A percentile compares a stretch with the other conserved stretches of the same genome.
These are phyloP conservation scores for Chascanopsetta lugubris DNA, from an alignment of 2,113 vertebrate genomes.

Conservation along the genomic window DNA sequence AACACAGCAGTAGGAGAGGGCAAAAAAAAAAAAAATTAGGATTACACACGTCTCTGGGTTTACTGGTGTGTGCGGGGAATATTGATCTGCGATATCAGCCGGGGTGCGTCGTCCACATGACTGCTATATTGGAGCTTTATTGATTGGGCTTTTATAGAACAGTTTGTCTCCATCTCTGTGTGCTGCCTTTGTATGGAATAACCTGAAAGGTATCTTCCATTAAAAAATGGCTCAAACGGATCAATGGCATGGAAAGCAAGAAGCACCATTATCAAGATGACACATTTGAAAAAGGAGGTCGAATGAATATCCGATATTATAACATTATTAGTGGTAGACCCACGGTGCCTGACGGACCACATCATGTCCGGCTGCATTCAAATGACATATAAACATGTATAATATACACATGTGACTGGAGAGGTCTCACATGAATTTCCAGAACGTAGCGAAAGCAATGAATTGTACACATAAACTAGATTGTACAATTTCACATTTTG, in stretches of 20 bases:
- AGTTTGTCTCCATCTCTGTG: constrained; percentile 15
- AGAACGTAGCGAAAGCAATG: no score
- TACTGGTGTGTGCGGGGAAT: background rate
- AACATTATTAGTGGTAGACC: no score
- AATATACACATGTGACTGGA: no score
- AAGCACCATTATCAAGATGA: background rate
- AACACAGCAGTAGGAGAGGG: constrained; percentile 21
- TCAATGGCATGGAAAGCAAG: background rate
- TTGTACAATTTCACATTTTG: no score
- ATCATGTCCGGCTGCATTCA: no score
- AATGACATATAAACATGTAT: no score
- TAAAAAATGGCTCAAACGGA: background rate
- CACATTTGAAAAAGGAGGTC: background rate
- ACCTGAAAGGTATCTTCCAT: background rate
- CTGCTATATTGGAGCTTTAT: constrained; percentile 2
- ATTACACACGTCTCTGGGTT: constrained; percentile 2
- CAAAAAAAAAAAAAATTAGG: constrained; percentile 11
- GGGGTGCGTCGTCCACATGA: background rate
- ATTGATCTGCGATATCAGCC: constrained; percentile 31
- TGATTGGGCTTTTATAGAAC: constrained; percentile 13
- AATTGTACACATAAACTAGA: no score
- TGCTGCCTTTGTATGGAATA: background rate
- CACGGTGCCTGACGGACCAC: no score
- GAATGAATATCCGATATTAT: no score
- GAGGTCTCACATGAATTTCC: no score